Evolutionary conservation across 2,888 invertebrate genomes (phyloP).

Genomic region (Cryptus armator): DNA sequence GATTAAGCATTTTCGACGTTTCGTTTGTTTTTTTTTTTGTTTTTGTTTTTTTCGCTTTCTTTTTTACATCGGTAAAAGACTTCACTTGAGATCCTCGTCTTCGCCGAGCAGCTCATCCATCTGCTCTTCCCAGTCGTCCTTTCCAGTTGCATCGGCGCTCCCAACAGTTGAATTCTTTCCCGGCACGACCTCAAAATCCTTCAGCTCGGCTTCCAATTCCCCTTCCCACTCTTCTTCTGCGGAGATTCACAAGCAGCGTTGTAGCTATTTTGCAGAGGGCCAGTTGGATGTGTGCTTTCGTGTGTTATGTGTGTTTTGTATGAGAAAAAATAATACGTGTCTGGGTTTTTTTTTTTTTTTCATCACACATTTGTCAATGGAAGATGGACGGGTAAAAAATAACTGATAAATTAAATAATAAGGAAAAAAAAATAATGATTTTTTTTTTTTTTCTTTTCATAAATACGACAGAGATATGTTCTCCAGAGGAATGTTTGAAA

Average conservation of each 20-base stretch:
- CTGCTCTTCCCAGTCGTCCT: conserved; percentile 90
- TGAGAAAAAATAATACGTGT: conserved; percentile 55
- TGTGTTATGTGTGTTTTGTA: conserved; percentile 61
- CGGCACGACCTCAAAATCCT: conserved; percentile 96
- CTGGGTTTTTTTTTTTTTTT: background rate
- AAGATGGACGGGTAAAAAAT: conserved; percentile 45
- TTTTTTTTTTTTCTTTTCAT: background rate
- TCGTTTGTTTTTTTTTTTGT: conserved; percentile 22
- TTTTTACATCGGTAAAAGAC: background rate
- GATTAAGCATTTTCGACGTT: conserved; percentile 31
- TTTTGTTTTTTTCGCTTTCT: conserved; percentile 6
- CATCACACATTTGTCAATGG: conserved; percentile 52
- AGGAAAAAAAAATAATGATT: background rate
- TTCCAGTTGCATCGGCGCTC: conserved; percentile 74
- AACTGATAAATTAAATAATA: conserved; percentile 27
- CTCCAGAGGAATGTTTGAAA: conserved; percentile 27
- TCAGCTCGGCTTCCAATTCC: conserved; percentile 97
- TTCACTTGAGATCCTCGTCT: conserved; percentile 88
- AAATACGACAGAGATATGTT: conserved; percentile 30
- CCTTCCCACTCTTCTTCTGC: conserved; percentile 97
- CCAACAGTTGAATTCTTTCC: conserved; percentile 78
- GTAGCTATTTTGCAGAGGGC: conserved; percentile 81
- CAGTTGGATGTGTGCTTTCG: conserved; percentile 74
- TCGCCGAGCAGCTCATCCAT: conserved; percentile 90
- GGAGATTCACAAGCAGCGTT: conserved; percentile 84